A percentile compares a stretch with the other conserved stretches of the same genome.
These are phyloP conservation scores for Xiphydria camelus DNA, from an alignment of 2,888 invertebrate genomes.

Conservation along the genomic window DNA sequence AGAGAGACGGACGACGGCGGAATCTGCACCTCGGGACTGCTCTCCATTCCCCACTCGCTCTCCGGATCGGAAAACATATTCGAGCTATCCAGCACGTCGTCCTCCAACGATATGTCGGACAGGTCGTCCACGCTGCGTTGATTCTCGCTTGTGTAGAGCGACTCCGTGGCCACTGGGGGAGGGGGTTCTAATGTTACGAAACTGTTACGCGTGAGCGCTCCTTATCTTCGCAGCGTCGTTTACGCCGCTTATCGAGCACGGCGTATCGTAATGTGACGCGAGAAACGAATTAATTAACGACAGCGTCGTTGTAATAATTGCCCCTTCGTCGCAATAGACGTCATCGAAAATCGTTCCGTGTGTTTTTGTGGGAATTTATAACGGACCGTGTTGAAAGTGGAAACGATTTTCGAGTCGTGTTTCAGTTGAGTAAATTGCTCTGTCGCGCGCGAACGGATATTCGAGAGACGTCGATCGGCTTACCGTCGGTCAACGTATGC, in stretches of 20 bases:
- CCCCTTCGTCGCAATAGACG: too few relatives aligned
- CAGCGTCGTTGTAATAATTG: too few relatives aligned
- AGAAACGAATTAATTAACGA: too few relatives aligned
- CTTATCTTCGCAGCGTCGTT: too few relatives aligned
- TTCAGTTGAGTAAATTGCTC: not conserved
- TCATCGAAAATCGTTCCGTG: too few relatives aligned
- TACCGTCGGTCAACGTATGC: slow-evolving; percentile 41
- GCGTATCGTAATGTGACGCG: too few relatives aligned
- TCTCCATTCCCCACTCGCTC: slow-evolving; percentile 66
- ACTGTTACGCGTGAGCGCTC: too few relatives aligned
- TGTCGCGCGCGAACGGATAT: not conserved
- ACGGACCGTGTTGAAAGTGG: too few relatives aligned
- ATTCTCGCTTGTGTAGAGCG: slow-evolving; percentile 35
- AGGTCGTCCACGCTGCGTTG: slow-evolving; percentile 52
- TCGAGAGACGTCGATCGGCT: slow-evolving; percentile 10
- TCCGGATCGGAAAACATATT: slow-evolving; percentile 73
- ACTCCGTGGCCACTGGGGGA: slow-evolving; percentile 39
- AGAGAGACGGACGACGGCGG: slow-evolving; percentile 39
- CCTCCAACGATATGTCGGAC: slow-evolving; percentile 61
- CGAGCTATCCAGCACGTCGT: slow-evolving; percentile 60
- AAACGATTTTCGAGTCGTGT: not conserved
- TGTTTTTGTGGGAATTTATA: too few relatives aligned
- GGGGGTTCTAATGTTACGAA: too few relatives aligned
- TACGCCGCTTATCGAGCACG: too few relatives aligned
- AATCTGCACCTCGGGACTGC: slow-evolving; percentile 39